These are phyloP conservation scores for Thereva nobilitata DNA, from an alignment of 2,888 invertebrate species.

Conservation along the genomic window DNA sequence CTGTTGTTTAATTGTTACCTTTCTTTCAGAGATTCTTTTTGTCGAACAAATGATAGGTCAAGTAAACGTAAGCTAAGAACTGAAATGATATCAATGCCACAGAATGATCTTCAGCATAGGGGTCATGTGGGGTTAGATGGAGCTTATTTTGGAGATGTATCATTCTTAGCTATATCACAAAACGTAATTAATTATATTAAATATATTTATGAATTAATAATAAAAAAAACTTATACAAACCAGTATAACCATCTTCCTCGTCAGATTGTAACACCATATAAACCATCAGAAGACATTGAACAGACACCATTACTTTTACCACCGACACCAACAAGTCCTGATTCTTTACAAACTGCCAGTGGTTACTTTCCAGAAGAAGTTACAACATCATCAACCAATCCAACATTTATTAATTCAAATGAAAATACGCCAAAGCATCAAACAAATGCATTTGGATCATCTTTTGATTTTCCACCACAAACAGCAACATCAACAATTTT, in stretches of 20 bases:
- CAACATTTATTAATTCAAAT: conserved; percentile 56
- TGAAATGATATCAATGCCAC: conserved; percentile 96
- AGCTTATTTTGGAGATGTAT: conserved; percentile 93
- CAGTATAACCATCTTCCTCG: conserved; percentile 80
- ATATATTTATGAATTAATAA: conserved; percentile 15
- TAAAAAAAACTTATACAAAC: conserved; percentile 3
- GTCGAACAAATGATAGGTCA: conserved; percentile 62
- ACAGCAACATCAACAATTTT: conserved; percentile 37
- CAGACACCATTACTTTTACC: conserved; percentile 68
- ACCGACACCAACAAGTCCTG: conserved; percentile 58
- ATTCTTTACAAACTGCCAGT: conserved; percentile 58
- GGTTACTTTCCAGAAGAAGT: conserved; percentile 56
- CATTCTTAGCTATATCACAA: conserved; percentile 61
- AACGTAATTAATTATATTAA: conserved; percentile 49
- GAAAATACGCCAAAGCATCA: conserved; percentile 56
- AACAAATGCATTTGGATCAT: conserved; percentile 48
- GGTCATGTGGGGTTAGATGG: conserved; percentile 96
- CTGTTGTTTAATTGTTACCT: neutral
- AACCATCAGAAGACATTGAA: conserved; percentile 82
- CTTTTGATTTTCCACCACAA: conserved; percentile 53
- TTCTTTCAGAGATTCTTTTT: conserved; percentile 63
- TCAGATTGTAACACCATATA: conserved; percentile 86
- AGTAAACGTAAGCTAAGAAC: conserved; percentile 74
- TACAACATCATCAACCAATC: conserved; percentile 54
- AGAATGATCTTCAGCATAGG: conserved; percentile 95